Evolutionary conservation across 2,113 vertebrate genomes (phyloP).

Genomic region (Trematomus loennbergii): DNA sequence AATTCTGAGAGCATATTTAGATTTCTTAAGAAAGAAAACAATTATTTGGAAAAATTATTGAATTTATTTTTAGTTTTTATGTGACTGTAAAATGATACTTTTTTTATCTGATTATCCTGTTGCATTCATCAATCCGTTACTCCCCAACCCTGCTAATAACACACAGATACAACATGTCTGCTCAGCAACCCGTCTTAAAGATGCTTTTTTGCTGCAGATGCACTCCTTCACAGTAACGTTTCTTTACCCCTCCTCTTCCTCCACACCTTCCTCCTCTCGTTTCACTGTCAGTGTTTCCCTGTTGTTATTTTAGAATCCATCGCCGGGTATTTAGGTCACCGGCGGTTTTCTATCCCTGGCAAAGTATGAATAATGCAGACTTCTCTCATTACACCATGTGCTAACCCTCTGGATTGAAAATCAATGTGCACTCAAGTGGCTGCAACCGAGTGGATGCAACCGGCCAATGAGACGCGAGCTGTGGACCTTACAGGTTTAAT

Average conservation of each 20-base stretch:
- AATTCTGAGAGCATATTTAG: too few species aligned
- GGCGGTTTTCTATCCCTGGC: constrained; percentile 56
- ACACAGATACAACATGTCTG: constrained; percentile 31
- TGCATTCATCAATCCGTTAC: too few species aligned
- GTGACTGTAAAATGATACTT: too few species aligned
- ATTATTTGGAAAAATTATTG: too few species aligned
- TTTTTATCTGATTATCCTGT: too few species aligned
- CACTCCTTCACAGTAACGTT: constrained; percentile 26
- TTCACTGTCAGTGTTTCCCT: constrained; percentile 49
- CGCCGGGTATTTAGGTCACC: constrained; percentile 69
- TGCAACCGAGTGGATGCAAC: constrained; percentile 48
- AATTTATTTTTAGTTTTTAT: too few species aligned
- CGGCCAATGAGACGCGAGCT: not conserved
- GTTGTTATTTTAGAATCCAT: constrained; percentile 65
- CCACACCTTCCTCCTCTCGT: constrained; percentile 30
- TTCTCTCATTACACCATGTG: constrained; percentile 67
- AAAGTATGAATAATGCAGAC: constrained; percentile 77
- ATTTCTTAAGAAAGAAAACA: too few species aligned
- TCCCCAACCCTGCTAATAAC: not conserved
- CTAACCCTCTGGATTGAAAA: constrained; percentile 73
- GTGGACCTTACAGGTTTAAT: too few species aligned
- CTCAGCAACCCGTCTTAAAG: constrained; percentile 1
- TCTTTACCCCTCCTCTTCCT: constrained; percentile 11
- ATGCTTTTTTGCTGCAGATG: constrained; percentile 22
- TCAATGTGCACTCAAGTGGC: constrained; percentile 68